Base-by-base conservation (phyloP, 1,140 invertebrate genomes). In the Anagrus nilaparvatae region DNA sequence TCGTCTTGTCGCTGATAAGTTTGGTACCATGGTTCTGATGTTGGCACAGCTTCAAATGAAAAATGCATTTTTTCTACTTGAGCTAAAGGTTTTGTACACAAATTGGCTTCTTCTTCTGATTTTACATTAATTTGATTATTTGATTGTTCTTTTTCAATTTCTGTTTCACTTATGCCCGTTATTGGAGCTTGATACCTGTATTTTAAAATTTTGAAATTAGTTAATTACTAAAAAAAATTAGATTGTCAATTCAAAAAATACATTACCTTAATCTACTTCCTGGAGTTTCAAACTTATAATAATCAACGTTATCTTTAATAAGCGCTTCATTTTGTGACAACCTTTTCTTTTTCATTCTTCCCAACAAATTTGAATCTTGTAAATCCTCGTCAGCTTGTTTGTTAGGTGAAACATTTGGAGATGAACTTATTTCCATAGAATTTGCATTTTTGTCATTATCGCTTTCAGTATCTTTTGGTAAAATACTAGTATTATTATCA, bases 1-100 rank as follows among this genome's bases (percentile, higher is more conserved):
- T 75, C 68, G 55, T 87, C 82, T 53, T 86, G 82, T 1, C 84
- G 68, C 44, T 75, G 71, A 55, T 84, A 87, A 0, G 83, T 81
- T 50, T 79, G 72, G 63, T 81, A 85, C 84, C 84, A 87, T 0
- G 81, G 73, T 52, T 87, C 82, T 28, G 74, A 75, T 34, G 59
- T 65, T 4, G 84, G 84, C 43, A 84, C 63, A 13, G 66, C 71
- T 61, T 87, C 83, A 54, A 87, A 87, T 0, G 82, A 78, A 56
- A 84, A 87, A 38, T 77, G 72, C 56, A 82, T 69, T 51, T 78
- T 73, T 45, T 77, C 74, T 17, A 80, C 69, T 32, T 74, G 69
- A 10, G 71, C 64, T 4, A 74, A 75, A 21, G 74, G 74, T 46
- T 73, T 72, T 48, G 59, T 56, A 56, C 58, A 59, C 5, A 58